phyloP scores from a whole-genome alignment of 2,888 invertebrate genomes.

The Adineta ricciae region DNA sequence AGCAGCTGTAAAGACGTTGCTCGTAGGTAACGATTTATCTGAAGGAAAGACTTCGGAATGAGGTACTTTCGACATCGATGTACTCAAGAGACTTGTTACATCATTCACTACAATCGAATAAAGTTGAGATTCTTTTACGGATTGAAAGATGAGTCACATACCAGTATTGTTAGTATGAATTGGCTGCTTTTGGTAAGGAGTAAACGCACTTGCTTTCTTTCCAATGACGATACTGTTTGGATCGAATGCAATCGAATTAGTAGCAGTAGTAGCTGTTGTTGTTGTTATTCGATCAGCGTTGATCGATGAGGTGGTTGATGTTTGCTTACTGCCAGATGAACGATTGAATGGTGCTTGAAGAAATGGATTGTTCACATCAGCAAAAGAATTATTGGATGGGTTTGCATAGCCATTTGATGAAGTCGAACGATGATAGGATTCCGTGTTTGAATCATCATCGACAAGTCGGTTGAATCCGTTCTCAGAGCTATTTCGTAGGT shows the following conservation, averaged over 20 bases:
- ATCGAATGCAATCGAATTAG: background rate
- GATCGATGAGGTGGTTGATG: background rate
- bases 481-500: too few relatives aligned
- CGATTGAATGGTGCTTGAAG: background rate
- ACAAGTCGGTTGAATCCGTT: too few relatives aligned
- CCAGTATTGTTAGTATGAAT: background rate
- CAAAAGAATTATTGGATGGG: background rate
- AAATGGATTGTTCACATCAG: background rate
- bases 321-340: background rate
- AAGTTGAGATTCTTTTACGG: background rate
- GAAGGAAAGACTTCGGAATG: background rate
- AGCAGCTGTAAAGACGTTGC: background rate
- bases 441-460: too few relatives aligned
- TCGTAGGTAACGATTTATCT: background rate
- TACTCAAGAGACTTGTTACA: background rate
- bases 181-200: conserved; percentile 25
- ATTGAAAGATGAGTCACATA: too few relatives aligned
- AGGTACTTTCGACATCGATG: background rate
- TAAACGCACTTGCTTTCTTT: conserved; percentile 19
- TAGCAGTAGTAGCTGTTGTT: too few relatives aligned
- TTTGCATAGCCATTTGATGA: too few relatives aligned
- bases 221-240: background rate
- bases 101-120: background rate
- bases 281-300: too few relatives aligned
- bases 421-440: background rate